Evolutionary conservation across 2,113 vertebrate species (phyloP).

Genomic region (Origma solitaria): DNA sequence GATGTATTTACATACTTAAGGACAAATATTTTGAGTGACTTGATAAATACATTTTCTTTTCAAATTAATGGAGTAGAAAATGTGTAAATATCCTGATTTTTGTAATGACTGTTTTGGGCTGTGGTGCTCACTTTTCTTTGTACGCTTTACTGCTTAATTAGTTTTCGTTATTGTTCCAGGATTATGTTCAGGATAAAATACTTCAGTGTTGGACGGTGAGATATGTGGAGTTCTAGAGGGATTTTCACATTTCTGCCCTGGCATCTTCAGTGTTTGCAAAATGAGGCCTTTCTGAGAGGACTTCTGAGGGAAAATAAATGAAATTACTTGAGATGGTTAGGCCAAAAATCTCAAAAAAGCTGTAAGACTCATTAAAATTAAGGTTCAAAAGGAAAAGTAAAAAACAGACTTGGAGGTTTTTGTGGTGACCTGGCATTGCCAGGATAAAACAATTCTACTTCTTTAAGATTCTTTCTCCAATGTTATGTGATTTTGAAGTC

Average conservation of each 20-base stretch:
- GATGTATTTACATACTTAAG: not conserved
- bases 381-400: not conserved
- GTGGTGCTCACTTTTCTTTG: not conserved
- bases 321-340: not conserved
- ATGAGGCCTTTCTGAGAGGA: not conserved
- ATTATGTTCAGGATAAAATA: not conserved
- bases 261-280: not conserved
- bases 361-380: not conserved
- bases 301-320: not conserved
- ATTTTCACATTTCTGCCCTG: not conserved
- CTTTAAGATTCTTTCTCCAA: not conserved
- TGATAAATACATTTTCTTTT: not conserved
- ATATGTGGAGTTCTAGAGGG: not conserved
- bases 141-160: not conserved
- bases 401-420: not conserved
- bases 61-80: not conserved
- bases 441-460: not conserved
- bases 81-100: not conserved
- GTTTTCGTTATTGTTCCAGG: not conserved
- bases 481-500: not conserved
- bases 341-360: not conserved
- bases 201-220: not conserved
- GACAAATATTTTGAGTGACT: not conserved
- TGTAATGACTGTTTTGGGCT: not conserved
- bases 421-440: not conserved